A percentile compares a stretch with the other conserved stretches of the same genome.
Conservation (phyloP, 2,888 invertebrate genomes). For the Fabriciana adippe region DNA sequence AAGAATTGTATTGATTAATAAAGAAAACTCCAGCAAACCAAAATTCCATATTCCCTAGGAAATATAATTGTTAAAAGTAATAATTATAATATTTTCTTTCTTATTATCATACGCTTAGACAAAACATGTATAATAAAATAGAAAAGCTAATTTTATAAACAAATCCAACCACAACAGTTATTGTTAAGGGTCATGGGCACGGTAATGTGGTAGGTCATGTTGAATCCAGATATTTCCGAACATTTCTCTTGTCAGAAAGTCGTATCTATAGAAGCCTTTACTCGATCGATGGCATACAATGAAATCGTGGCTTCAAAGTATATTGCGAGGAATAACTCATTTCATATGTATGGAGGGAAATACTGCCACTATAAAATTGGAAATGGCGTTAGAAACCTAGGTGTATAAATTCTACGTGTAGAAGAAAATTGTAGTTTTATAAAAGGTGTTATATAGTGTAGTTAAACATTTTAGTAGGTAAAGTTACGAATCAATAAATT, state of each 20-base stretch:
- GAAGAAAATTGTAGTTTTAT: constrained; percentile 16
- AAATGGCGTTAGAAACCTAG: constrained; percentile 24
- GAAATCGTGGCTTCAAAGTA: constrained; percentile 33
- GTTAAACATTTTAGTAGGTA: background rate
- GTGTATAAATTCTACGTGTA: constrained; percentile 17
- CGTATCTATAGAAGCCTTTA: constrained; percentile 11
- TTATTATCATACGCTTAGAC: too few species aligned
- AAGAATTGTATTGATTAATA: too few species aligned
- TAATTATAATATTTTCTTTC: too few species aligned
- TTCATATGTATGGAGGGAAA: constrained; percentile 35
- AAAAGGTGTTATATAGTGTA: background rate
- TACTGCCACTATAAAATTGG: constrained; percentile 30
- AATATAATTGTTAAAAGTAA: background rate
- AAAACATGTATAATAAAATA: too few species aligned
- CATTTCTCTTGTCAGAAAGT: constrained; percentile 2
- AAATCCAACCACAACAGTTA: too few species aligned
- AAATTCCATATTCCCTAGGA: background rate
- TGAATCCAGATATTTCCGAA: background rate
- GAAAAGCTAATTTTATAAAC: too few species aligned
- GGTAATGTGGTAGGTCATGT: background rate
- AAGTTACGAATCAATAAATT: too few species aligned
- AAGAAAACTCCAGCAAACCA: too few species aligned
- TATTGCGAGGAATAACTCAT: constrained; percentile 36
- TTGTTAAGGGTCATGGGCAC: too few species aligned
- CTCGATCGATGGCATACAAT: constrained; percentile 37